Conservation (phyloP, 2,888 invertebrate species). For the Urechis unicinctus region DNA sequence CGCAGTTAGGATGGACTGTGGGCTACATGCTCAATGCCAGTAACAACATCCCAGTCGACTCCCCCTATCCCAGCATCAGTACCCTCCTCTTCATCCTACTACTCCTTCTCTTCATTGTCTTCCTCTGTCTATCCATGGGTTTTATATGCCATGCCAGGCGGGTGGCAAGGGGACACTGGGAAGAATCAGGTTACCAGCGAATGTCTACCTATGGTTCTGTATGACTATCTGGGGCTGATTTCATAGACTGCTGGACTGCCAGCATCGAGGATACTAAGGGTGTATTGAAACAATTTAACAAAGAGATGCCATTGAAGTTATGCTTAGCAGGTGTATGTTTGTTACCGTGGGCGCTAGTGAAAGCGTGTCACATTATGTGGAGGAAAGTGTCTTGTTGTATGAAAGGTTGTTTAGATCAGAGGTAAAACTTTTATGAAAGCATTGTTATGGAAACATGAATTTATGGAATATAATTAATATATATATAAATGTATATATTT, state of each 20-base stretch:
- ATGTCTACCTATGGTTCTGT: neutral
- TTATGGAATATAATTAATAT: neutral
- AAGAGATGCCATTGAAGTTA: no score
- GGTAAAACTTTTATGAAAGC: no score
- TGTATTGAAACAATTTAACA: no score
- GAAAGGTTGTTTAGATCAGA: no score
- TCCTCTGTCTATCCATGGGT: constrained; percentile 29
- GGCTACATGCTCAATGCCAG: constrained; percentile 54
- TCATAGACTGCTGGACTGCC: no score
- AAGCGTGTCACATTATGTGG: no score
- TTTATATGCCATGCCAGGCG: constrained; percentile 29
- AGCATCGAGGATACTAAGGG: no score
- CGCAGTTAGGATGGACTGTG: constrained; percentile 50
- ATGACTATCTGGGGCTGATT: neutral
- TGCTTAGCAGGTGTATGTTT: no score
- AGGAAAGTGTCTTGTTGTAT: no score
- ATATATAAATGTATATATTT: constrained; percentile 6
- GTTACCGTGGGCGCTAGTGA: no score
- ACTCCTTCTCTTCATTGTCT: constrained; percentile 30
- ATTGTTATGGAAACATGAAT: no score
- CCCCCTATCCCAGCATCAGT: constrained; percentile 16
- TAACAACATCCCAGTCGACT: constrained; percentile 41
- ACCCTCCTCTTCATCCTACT: constrained; percentile 26
- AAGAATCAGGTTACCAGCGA: neutral
- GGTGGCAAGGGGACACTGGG: neutral